These are phyloP conservation scores for Tetraneura akinire DNA, from an alignment of 1,140 invertebrate species.

Conservation along the genomic window DNA sequence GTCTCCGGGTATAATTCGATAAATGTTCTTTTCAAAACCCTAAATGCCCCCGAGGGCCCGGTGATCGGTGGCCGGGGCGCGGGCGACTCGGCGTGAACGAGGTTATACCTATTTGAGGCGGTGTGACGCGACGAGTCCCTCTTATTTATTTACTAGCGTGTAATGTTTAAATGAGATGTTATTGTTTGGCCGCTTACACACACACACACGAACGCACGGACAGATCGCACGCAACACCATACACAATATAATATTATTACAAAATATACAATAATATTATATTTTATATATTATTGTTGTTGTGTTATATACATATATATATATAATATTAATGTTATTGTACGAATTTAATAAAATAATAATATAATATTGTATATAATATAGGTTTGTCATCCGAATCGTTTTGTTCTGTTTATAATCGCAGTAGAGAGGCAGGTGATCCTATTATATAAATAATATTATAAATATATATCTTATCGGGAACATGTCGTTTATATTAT, in stretches of 20 bases:
- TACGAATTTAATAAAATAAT: neutral
- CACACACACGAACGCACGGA: neutral
- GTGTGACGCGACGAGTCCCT: slow-evolving; percentile 14
- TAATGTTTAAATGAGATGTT: slow-evolving; percentile 52
- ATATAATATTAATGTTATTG: no score
- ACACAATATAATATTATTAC: no score
- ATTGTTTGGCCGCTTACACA: slow-evolving; percentile 37
- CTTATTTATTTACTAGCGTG: slow-evolving; percentile 51
- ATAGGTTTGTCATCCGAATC: slow-evolving; percentile 22
- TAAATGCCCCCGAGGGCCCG: slow-evolving; percentile 41
- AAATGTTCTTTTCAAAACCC: slow-evolving; percentile 50
- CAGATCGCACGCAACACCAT: neutral
- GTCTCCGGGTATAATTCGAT: slow-evolving; percentile 48
- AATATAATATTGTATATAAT: no score
- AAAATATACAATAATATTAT: no score
- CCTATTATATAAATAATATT: no score
- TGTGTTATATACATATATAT: no score
- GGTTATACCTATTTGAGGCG: neutral
- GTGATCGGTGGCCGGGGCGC: neutral
- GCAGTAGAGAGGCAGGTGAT: no score
- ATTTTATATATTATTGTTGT: no score
- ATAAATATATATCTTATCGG: no score
- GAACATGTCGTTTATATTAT: no score
- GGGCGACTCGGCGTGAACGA: neutral
- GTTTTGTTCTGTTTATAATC: neutral